Evolutionary conservation across 2,797 vertebrate genomes (phyloP).

Genomic region (Intellagama lesueurii): DNA sequence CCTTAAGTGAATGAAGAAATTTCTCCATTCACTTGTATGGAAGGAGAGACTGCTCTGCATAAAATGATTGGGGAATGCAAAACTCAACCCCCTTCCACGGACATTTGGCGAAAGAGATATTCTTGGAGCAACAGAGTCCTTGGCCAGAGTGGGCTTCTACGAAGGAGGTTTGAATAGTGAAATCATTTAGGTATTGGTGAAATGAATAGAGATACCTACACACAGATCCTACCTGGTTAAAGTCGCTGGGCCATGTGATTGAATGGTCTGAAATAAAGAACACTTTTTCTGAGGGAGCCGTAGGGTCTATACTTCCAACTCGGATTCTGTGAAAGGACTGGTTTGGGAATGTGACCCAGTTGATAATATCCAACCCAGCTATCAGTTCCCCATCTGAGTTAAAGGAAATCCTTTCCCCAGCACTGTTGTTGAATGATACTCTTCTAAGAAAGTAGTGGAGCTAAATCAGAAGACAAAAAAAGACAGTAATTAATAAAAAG

Average conservation of each 20-base stretch:
- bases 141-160: too few relatives aligned
- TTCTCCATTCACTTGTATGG: too few relatives aligned
- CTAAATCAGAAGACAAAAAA: neutral
- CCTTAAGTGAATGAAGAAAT: too few relatives aligned
- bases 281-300: neutral
- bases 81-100: too few relatives aligned
- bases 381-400: neutral
- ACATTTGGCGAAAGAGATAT: too few relatives aligned
- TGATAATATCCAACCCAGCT: neutral
- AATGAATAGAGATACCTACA: neutral
- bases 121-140: too few relatives aligned
- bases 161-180: too few relatives aligned
- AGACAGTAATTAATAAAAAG: neutral
- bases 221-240: neutral
- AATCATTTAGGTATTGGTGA: too few relatives aligned
- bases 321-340: neutral
- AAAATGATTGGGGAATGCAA: too few relatives aligned
- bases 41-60: too few relatives aligned
- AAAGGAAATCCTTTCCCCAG: neutral
- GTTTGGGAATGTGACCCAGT: neutral
- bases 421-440: neutral
- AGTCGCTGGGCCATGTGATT: neutral
- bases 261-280: neutral
- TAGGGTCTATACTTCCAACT: neutral
- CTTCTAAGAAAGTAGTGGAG: neutral